phyloP scores from a whole-genome alignment of 1,140 invertebrate species.

The Lasaia peninsularis region DNA sequence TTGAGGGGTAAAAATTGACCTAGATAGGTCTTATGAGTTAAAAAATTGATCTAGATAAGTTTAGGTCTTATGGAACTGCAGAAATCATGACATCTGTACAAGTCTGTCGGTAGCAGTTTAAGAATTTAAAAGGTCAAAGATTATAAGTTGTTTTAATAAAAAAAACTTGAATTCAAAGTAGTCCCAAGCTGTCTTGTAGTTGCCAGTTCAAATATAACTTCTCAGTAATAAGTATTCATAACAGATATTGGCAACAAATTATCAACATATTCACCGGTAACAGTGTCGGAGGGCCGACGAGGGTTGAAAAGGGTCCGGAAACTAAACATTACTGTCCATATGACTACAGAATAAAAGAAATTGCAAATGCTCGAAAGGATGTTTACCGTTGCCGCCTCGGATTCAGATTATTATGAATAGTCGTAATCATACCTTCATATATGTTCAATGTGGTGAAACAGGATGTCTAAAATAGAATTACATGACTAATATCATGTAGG shows the following conservation, averaged over 20 bases:
- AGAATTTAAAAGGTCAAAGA: too few species aligned
- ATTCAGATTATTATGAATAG: conserved; percentile 9
- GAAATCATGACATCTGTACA: too few species aligned
- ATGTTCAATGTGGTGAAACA: background rate
- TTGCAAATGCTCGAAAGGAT: conserved; percentile 42
- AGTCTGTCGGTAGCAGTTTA: too few species aligned
- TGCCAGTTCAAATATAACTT: background rate
- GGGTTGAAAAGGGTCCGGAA: conserved; percentile 56
- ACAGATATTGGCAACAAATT: conserved; percentile 48
- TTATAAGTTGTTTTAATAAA: too few species aligned
- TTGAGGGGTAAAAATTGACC: too few species aligned
- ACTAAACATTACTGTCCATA: conserved; percentile 38
- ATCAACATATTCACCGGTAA: conserved; percentile 65
- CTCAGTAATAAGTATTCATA: conserved; percentile 42
- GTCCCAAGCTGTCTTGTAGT: background rate
- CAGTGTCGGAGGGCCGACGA: conserved; percentile 46
- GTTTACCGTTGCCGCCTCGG: conserved; percentile 31
- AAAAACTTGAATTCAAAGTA: too few species aligned
- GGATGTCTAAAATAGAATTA: too few species aligned
- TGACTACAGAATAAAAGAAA: conserved; percentile 56
- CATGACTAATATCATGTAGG: too few species aligned
- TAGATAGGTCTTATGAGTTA: too few species aligned
- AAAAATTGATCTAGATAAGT: too few species aligned
- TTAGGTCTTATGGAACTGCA: too few species aligned
- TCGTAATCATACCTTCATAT: background rate